Evolutionary conservation across 2,888 invertebrate genomes (phyloP), one percentile per base, ranked within the genome.

Genomic region (Ophioninae sp.): DNA sequence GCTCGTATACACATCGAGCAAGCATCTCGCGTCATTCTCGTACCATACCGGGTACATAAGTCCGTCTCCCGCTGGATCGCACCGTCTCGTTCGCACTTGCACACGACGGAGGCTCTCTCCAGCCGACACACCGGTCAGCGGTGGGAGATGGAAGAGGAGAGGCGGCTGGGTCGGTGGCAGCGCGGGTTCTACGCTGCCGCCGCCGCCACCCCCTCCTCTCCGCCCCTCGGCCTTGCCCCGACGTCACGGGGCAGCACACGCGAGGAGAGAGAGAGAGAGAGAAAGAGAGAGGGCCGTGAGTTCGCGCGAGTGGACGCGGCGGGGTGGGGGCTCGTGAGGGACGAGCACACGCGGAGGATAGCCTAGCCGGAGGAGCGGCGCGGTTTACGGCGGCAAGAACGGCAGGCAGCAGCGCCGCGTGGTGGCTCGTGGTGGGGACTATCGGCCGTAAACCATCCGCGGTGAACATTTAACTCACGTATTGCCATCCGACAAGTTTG

Each of bases 381-480:
- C 87, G 75, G 65, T 65, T 75, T 85, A 85, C 79, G 84, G 84
- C 77, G 85, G 82, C 84, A 83, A 78, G 82, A 83, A 80, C 80
- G 82, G 84, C 85, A 88, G 86, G 85, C 93, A 92, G 85, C 93
- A 92, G 93, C 92, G 93, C 93, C 93, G 93, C 93, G 93, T 92
- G 93, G 93, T 93, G 94, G 93, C 93, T 91, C 93, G 93, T 94
- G 94, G 94, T 91, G 91, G 91, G 94, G 94, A 94, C 94, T 95
- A 95, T 94, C 94, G 94, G 94, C 94, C 94, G 94, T 92, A 92
- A 92, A 92, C 92, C 92, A 92, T 92, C 92, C 93, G 91, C 94
- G 92, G 93, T 90, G 92, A 93, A 92, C 93, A 93, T 93, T 93
- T 93, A 93, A 93, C 93, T 93, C 93, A 92, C 93, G 93, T 93